Percentiles rank a stretch among this genome's conserved stretches.
Evolutionary conservation across 2,113 vertebrate species (phyloP).

Genomic region (Neodontobutis hainanensis): DNA sequence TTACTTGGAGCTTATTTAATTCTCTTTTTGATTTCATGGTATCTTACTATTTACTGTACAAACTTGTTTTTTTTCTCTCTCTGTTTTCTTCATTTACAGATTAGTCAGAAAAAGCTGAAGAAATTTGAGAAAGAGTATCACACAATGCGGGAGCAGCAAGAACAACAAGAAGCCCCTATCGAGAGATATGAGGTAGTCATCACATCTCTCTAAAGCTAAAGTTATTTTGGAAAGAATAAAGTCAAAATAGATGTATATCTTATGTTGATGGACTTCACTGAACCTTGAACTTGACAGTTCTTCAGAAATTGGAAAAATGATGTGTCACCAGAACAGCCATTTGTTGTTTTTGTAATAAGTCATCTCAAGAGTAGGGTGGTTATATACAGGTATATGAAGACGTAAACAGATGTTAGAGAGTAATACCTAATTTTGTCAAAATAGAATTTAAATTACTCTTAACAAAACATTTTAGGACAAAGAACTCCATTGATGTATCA

Average conservation of each 20-base stretch:
- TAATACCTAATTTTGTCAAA: no score
- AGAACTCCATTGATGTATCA: no score
- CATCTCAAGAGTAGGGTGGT: constrained; percentile 12
- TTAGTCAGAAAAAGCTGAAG: constrained; percentile 98
- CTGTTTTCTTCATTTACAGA: constrained; percentile 76
- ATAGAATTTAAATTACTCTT: no score
- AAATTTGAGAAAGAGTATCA: constrained; percentile 98
- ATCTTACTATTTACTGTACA: background rate
- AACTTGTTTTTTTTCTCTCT: background rate
- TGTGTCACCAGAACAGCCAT: constrained; percentile 19
- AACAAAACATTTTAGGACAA: no score
- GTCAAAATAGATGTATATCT: background rate
- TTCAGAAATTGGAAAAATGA: constrained; percentile 28
- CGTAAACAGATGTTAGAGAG: no score
- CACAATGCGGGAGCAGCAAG: constrained; percentile 94
- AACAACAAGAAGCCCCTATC: constrained; percentile 95
- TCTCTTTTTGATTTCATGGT: background rate
- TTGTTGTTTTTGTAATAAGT: constrained; percentile 20
- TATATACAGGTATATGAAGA: no score
- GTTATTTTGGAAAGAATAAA: background rate
- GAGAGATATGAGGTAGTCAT: constrained; percentile 91
- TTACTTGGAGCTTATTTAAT: no score
- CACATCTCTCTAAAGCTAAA: background rate
- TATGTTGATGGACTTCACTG: background rate
- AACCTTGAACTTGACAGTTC: constrained; percentile 20